Evolutionary conservation across 2,113 vertebrate species (phyloP), one percentile per base, ranked within the genome.

Genomic region (Sula dactylatra): DNA sequence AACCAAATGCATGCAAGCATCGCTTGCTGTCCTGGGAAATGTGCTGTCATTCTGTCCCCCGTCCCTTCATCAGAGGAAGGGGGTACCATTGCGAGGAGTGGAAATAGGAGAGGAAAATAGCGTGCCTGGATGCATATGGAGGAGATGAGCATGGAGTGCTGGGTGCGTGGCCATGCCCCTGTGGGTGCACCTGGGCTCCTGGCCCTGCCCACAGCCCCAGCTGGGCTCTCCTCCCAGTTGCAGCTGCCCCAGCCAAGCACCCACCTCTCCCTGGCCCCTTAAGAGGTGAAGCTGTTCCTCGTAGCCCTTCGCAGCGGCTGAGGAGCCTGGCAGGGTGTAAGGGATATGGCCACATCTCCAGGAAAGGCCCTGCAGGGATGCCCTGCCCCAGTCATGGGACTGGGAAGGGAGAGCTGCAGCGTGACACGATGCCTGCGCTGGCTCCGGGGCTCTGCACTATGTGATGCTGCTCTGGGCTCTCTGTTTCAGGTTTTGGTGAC

Each of bases 171-270:
- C 55, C 1, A 0, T 66, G 36, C 21, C 65, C 17, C 58, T 38
- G 6, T 3, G 6, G 34, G 34, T 40, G 47, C 7, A 4, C 25
- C 4, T 8, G 45, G 16, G 18, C 31, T 82, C 36, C 44, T 54
- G 45, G 10, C 65, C 14, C n/a, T 84, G 36, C 17, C 42, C 0
- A 0, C 0, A 0, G 24, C 26, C 29, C 29, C 13, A 11, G 8
- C 45, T 40, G n/a, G n/a, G 21, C 56, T 72, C 62, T 81, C 14
- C 19, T 59, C 10, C 27, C 3, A 25, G 13, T 59, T 0, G 4
- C 42, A 56, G 49, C 42, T 2, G 0, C 50, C 49, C 4, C 19
- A 67, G 47, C 31, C 6, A 11, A 71, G 27, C 27, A 17, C 61
- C 24, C 3, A 2, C 40, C 44, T 78, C 32, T 73, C 22, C 20